Evolutionary conservation across 2,113 vertebrate species (phyloP).

Genomic region (Collichthys lucidus): DNA sequence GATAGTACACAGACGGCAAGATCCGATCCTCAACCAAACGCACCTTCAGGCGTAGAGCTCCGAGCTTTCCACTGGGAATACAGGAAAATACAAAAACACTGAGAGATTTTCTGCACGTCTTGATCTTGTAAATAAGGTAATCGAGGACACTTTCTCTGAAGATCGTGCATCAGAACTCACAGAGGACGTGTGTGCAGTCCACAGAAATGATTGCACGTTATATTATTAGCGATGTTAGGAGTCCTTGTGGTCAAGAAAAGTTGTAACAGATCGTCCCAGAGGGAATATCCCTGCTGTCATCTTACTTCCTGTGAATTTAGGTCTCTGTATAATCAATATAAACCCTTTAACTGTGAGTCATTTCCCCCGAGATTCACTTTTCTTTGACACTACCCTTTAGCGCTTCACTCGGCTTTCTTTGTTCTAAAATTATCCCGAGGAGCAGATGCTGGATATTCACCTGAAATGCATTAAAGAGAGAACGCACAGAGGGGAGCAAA

Average conservation of each 20-base stretch:
- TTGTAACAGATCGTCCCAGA: background rate
- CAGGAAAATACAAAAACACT: conserved; percentile 3
- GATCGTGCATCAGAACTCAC: too few relatives aligned
- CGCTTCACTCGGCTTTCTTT: conserved; percentile 11
- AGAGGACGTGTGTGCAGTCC: background rate
- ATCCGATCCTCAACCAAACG: conserved; percentile 88
- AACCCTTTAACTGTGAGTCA: conserved; percentile 25
- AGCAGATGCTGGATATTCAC: conserved; percentile 46
- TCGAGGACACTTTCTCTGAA: too few relatives aligned
- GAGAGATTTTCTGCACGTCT: background rate
- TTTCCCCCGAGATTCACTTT: conserved; percentile 17
- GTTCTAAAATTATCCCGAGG: conserved; percentile 62
- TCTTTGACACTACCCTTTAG: conserved; percentile 1
- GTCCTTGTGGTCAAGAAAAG: background rate
- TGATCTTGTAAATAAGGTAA: background rate
- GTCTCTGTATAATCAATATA: conserved; percentile 1
- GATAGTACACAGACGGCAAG: conserved; percentile 86
- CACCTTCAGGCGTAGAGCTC: conserved; percentile 89
- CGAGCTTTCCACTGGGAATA: conserved; percentile 85
- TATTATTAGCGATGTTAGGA: background rate
- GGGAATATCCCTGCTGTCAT: background rate
- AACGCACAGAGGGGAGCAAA: conserved; percentile 13
- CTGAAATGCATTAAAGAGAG: conserved; percentile 23
- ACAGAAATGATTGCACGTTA: background rate
- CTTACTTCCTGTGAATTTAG: background rate